Evolutionary conservation across 1,140 invertebrate genomes (phyloP).

Genomic region (Caenorhabditis latens): DNA sequence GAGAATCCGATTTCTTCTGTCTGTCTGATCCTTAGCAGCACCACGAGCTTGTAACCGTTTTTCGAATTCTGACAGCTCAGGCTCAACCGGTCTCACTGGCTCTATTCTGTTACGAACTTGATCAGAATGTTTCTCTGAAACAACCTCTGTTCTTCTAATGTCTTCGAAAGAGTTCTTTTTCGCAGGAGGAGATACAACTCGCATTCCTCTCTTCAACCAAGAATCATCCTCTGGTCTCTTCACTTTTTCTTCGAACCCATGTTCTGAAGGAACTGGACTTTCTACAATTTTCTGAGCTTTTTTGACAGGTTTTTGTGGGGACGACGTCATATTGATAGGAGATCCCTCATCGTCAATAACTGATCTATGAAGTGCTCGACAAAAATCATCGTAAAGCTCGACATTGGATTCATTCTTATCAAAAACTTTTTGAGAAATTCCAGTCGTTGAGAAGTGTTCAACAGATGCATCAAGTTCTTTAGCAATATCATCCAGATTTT

Average conservation of each 20-base stretch:
- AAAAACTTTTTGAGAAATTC: neutral
- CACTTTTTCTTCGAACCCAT: neutral
- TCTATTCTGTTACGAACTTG: no score
- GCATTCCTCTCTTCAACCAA: constrained; percentile 14
- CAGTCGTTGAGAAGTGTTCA: neutral
- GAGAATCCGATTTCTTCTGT: neutral
- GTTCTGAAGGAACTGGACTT: constrained; percentile 1
- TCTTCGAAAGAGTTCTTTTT: neutral
- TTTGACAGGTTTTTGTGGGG: constrained; percentile 27
- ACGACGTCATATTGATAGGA: constrained; percentile 16
- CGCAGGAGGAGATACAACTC: constrained; percentile 11
- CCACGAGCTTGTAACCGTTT: neutral
- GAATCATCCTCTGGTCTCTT: neutral
- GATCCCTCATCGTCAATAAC: constrained; percentile 12
- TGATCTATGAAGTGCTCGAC: constrained; percentile 19
- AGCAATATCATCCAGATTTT: constrained; percentile 52
- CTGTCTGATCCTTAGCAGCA: neutral
- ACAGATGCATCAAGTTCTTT: constrained; percentile 60
- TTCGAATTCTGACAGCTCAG: neutral
- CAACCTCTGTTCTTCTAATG: neutral
- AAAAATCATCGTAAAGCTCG: constrained; percentile 36
- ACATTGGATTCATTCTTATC: constrained; percentile 38
- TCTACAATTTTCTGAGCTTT: neutral
- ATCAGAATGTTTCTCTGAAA: neutral
- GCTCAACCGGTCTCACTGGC: neutral